phyloP scores from a whole-genome alignment of 2,113 vertebrate species.

The Myotis yumanensis region DNA sequence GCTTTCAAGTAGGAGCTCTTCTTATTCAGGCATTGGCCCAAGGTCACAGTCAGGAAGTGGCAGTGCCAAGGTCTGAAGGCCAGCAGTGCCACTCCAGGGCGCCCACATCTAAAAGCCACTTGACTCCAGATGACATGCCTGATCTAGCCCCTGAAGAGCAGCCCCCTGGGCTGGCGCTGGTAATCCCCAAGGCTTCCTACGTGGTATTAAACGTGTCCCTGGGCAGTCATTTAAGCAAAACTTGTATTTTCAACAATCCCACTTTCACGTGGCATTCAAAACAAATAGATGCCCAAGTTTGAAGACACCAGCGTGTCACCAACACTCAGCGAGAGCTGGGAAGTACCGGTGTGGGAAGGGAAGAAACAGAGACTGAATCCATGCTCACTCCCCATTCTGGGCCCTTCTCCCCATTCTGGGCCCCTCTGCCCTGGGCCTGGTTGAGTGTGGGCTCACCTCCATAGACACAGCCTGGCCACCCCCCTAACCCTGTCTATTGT shows the following conservation, averaged over 20 bases:
- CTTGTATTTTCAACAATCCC: not conserved
- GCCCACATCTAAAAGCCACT: not conserved
- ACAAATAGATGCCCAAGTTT: not conserved
- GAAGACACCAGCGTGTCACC: not conserved
- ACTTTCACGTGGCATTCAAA: not conserved
- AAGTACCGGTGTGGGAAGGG: not conserved
- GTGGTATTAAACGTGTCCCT: not conserved
- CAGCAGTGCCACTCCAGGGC: not conserved
- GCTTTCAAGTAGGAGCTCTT: not conserved
- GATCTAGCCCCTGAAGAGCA: not conserved
- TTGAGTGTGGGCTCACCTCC: not conserved
- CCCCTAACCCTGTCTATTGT: not conserved
- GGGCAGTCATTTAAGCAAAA: constrained; percentile 11
- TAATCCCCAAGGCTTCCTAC: not conserved
- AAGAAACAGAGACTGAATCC: not conserved
- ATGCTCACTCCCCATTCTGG: not conserved
- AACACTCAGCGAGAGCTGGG: not conserved
- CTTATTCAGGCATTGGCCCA: not conserved
- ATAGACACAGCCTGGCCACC: not conserved
- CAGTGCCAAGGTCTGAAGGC: not conserved
- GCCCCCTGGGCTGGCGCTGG: not conserved
- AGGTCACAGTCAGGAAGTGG: not conserved
- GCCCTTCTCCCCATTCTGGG: too few relatives aligned
- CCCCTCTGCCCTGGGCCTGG: not conserved
- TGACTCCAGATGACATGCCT: not conserved